A percentile compares a stretch with the other conserved stretches of the same genome.
Conservation (phyloP, 1,140 invertebrate genomes). For the Solen grandis region DNA sequence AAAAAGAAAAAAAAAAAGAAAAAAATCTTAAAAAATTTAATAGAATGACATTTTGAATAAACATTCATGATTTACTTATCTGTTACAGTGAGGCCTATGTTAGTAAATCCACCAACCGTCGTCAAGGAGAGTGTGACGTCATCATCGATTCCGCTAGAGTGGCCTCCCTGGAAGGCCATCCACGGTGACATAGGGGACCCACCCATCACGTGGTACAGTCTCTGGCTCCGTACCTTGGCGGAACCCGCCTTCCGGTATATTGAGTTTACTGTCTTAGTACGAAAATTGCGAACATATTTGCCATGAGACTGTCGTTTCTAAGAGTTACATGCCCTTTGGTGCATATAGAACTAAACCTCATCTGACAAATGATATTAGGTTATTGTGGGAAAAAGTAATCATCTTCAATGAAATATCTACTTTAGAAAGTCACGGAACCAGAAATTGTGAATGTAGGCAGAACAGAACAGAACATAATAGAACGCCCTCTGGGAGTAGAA, state of each 20-base stretch:
- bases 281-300: no score
- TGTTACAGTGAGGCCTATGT: slow-evolving; percentile 67
- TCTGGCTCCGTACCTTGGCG: slow-evolving; percentile 60
- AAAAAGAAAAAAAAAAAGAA: no score
- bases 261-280: neutral
- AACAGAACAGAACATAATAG: no score
- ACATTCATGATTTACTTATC: neutral
- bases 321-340: no score
- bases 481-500: no score
- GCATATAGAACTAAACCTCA: no score
- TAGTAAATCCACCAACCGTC: slow-evolving; percentile 66
- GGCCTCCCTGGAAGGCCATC: slow-evolving; percentile 69
- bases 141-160: slow-evolving; percentile 66
- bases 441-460: no score
- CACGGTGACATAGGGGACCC: slow-evolving; percentile 72
- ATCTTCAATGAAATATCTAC: no score
- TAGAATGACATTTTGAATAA: neutral
- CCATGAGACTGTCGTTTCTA: no score
- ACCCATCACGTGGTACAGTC: slow-evolving; percentile 71
- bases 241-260: slow-evolving; percentile 38
- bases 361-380: no score
- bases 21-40: neutral
- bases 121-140: slow-evolving; percentile 57
- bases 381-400: no score
- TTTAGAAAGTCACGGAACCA: no score